phyloP scores from a whole-genome alignment of 2,797 vertebrate species.

The Diceros bicornis region DNA sequence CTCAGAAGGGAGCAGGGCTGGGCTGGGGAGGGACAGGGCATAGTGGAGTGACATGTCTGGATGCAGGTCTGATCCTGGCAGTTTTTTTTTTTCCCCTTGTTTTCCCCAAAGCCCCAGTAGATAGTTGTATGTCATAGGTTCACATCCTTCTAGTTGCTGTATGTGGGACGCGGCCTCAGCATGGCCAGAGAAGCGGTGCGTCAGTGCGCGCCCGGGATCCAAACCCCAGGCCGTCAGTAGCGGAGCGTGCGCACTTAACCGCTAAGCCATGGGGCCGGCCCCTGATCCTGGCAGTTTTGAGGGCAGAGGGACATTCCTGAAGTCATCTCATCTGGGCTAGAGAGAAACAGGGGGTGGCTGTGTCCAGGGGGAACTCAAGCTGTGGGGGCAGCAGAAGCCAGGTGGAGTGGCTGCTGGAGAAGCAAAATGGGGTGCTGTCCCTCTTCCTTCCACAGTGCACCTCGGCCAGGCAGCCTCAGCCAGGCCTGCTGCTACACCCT shows the following conservation, averaged over 20 bases:
- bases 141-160: too few species aligned
- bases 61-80: not conserved
- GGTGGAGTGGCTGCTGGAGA: not conserved
- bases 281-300: not conserved
- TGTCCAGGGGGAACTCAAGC: not conserved
- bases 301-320: not conserved
- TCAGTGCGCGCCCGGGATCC: too few species aligned
- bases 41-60: not conserved
- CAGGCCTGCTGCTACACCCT: not conserved
- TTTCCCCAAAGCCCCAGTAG: too few species aligned
- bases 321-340: not conserved
- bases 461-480: not conserved
- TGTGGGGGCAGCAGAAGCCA: not conserved
- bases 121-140: too few species aligned
- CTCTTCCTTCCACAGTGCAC: not conserved
- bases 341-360: not conserved
- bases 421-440: not conserved
- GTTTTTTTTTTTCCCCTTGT: not conserved
- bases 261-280: too few species aligned
- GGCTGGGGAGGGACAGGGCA: not conserved
- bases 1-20: not conserved
- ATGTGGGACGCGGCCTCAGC: too few species aligned
- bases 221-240: too few species aligned
- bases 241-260: too few species aligned
- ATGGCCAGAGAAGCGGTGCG: too few species aligned